Percentiles rank a stretch among this genome's conserved stretches.
Conservation (phyloP, 2,113 vertebrate species). For the Festucalex cinctus region DNA sequence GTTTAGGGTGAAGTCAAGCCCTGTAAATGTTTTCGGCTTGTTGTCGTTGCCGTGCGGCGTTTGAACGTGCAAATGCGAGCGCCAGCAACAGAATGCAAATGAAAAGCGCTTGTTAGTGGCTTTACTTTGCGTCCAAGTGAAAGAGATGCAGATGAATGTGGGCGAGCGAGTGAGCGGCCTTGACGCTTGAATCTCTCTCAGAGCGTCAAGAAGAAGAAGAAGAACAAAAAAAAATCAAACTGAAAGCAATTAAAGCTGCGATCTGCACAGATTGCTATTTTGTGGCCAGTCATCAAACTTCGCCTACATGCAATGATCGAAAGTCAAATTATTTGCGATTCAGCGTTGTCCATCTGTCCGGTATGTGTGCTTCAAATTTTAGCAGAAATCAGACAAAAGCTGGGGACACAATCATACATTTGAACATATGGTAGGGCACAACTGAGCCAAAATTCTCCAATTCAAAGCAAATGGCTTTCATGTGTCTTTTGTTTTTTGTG, state of each 20-base stretch:
- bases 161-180: not conserved
- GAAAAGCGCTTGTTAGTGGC: not conserved
- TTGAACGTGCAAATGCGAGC: not conserved
- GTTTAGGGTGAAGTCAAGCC: not conserved
- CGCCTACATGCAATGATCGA: not conserved
- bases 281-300: not conserved
- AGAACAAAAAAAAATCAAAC: not conserved
- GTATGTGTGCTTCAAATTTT: not conserved
- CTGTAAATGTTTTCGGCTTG: not conserved
- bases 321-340: not conserved
- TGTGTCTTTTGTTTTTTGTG: not conserved
- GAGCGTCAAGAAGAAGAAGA: not conserved
- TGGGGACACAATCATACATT: not conserved
- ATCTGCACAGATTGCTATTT: not conserved
- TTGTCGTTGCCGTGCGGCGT: not conserved
- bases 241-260: not conserved
- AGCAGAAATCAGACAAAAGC: not conserved
- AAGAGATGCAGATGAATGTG: not conserved
- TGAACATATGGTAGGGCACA: not conserved
- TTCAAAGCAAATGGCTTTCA: not conserved
- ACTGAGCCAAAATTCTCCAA: not conserved
- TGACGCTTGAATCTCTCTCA: not conserved
- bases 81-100: not conserved
- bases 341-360: not conserved
- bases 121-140: not conserved